Percentiles rank a stretch among this genome's conserved stretches.
Evolutionary conservation across 2,797 vertebrate species (phyloP).

Genomic region (Trematomus bernacchii): DNA sequence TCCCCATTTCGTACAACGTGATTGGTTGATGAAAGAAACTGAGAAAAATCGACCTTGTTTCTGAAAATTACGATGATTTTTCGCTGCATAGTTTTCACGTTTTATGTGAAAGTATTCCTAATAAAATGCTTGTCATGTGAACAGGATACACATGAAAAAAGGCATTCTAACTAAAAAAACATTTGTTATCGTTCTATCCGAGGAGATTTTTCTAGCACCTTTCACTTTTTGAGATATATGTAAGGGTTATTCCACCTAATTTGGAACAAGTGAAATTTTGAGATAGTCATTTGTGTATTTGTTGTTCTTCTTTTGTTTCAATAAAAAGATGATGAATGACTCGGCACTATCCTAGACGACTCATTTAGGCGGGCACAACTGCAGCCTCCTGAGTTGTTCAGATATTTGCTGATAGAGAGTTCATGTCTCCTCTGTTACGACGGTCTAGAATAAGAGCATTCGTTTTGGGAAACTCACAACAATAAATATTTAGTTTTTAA

Average conservation of each 20-base stretch:
- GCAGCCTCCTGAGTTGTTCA: neutral
- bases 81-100: too few species aligned
- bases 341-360: neutral
- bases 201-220: neutral
- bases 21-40: too few species aligned
- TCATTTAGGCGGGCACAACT: neutral
- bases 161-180: too few species aligned
- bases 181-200: too few species aligned
- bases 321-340: neutral
- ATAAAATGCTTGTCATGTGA: too few species aligned
- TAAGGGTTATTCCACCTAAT: neutral
- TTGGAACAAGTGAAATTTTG: too few species aligned
- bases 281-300: too few species aligned
- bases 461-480: conserved; percentile 3
- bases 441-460: neutral
- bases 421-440: neutral
- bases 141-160: too few species aligned
- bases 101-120: too few species aligned
- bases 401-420: conserved; percentile 12
- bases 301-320: neutral
- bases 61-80: too few species aligned
- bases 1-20: too few species aligned
- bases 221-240: neutral
- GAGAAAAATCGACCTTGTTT: too few species aligned
- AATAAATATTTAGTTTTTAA: conserved; percentile 15